Conservation (phyloP, 2,797 vertebrate species). For the Epinephelus awoara region DNA sequence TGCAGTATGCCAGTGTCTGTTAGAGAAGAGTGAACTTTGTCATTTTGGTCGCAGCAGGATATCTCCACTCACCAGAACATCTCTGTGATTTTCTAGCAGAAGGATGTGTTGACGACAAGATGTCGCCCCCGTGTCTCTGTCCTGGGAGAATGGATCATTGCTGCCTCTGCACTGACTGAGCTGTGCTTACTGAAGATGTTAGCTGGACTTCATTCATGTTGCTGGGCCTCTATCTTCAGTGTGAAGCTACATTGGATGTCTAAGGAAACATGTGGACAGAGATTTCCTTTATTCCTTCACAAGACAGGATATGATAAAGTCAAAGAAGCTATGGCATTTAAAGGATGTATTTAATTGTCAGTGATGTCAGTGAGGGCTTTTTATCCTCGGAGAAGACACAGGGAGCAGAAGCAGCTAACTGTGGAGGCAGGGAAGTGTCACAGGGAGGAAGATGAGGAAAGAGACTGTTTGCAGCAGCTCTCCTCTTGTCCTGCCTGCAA, state of each 20-base stretch:
- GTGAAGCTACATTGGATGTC: not conserved
- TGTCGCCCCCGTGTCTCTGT: not conserved
- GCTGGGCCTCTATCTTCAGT: not conserved
- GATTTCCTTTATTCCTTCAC: no score
- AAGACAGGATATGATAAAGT: not conserved
- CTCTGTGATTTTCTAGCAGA: not conserved
- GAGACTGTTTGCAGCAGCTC: conserved; percentile 33
- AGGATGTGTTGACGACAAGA: conserved; percentile 14
- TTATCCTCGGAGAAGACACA: not conserved
- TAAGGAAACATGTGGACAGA: not conserved
- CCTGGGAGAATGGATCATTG: not conserved
- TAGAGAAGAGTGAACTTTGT: conserved; percentile 11
- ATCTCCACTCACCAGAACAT: not conserved
- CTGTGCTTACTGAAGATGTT: not conserved
- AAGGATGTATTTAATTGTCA: conserved; percentile 2
- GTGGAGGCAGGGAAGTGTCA: not conserved
- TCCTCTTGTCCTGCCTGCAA: conserved; percentile 75
- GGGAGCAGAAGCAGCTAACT: conserved; percentile 15
- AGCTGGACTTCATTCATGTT: not conserved
- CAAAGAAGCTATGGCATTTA: not conserved
- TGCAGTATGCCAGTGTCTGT: not conserved
- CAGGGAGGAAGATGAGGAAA: conserved; percentile 23
- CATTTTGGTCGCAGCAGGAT: conserved; percentile 21
- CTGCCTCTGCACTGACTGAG: conserved; percentile 17
- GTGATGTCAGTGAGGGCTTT: conserved; percentile 40